Base-by-base conservation (phyloP, 2,797 vertebrate genomes). In the Gambusia yucatana region DNA sequence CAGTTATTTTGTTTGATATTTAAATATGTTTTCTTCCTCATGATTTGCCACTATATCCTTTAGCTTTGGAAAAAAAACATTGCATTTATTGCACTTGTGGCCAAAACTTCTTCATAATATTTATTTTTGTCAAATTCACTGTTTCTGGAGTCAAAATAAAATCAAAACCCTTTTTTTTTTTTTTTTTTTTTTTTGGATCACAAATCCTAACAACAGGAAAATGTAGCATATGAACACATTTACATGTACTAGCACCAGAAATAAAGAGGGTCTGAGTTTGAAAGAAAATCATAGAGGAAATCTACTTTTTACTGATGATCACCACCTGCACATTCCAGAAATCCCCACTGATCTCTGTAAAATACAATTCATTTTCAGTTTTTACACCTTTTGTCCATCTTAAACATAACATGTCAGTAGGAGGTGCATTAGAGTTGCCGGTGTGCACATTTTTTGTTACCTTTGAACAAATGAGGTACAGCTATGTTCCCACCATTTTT, bases 361-460 rank as follows among this genome's bases (percentile, higher is more conserved):
- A 77, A 76, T 25, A 1, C 1, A 11, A 59, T 76, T 69, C 80
- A 76, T 48, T 52, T 46, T 59, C 55, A 1, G 30, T 47, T 76
- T 57, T 61, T 55, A 65, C 57, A 72, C 28, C 33, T 76, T 79
- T 69, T 75, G 55, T 65, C 20, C 2, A 13, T 44, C 50, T 39
- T 72, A 57, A 77, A 69, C 43, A 47, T 67, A 79, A 59, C 9
- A 47, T 77, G 65, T 74, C 65, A 70, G 20, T 77, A 74, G 48
- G 43, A 73, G 20, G 11, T 61, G 72, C 47, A 61, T 82, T 36
- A 52, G 39, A 82, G 71, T 11, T 30, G 36, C 10, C 59, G 30
- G 25, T 52, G 70, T 47, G 70, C n/a, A 44, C 39, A 78, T 76
- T 77, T 63, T 50, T 72, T 28, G 33, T 76, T 71, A 77, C 65